Conservation (phyloP, 2,113 vertebrate species). For the Cynocephalus volans region DNA sequence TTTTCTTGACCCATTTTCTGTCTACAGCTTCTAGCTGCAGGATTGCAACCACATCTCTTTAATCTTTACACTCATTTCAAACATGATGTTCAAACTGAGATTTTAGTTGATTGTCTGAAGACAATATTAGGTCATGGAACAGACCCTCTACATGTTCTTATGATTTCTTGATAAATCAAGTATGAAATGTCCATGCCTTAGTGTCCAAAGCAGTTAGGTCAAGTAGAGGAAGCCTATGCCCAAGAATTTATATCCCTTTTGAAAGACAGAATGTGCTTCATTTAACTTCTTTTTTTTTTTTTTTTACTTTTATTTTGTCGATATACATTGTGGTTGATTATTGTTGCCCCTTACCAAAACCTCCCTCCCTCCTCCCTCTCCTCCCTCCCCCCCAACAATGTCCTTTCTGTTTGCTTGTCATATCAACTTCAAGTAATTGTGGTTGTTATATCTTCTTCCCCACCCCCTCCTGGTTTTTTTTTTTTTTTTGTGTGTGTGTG, state of each 20-base stretch:
- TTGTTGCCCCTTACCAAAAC: no score
- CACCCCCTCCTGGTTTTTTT: no score
- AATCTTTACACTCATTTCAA: conserved; percentile 48
- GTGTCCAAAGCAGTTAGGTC: neutral
- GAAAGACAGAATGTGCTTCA: neutral
- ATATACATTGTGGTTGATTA: no score
- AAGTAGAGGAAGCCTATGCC: neutral
- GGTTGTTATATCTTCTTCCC: no score
- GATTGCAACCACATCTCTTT: conserved; percentile 31
- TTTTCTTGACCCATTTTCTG: conserved; percentile 41
- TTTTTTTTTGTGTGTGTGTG: no score
- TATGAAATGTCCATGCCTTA: neutral
- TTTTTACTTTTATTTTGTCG: no score
- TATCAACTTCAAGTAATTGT: no score
- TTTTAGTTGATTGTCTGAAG: conserved; percentile 51
- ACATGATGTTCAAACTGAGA: neutral
- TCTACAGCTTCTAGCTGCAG: neutral
- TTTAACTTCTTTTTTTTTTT: no score
- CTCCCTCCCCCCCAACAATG: no score
- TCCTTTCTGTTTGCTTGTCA: no score
- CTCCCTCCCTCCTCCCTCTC: no score
- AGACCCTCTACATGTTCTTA: neutral
- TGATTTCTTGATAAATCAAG: conserved; percentile 16
- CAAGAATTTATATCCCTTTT: conserved; percentile 23
- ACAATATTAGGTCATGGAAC: neutral